Evolutionary conservation across 2,797 vertebrate species (phyloP), one percentile per base, ranked within the genome.

Genomic region (Protonibea diacanthus): DNA sequence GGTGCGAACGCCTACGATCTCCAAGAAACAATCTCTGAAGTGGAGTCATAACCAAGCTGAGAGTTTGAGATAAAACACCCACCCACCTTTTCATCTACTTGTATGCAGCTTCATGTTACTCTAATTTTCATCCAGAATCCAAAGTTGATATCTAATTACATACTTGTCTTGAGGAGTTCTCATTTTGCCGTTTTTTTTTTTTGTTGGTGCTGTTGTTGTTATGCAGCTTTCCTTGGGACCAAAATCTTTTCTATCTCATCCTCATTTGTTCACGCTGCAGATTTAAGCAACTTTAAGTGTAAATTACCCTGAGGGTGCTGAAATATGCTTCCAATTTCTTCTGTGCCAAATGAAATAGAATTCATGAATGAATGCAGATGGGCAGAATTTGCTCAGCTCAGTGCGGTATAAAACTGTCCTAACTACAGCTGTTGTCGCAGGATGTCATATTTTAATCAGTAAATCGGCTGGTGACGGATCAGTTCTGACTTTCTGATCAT

Each of bases 1-100:
- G 53, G 72, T 81, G 74, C 80, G 73, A 88, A 88, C 67, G 47
- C 77, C 79, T 74, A 83, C 89, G 71, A 74, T 66, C 69, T 84
- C 52, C 27, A 53, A 82, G 67, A 73, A 86, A 86, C 75, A 62
- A 74, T 81, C 62, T 77, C 66, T 48, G 21, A 68, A 71, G 79
- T 71, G 23, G 65, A 81, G 66, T 82, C 56, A 47, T 73, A 85
- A 84, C 67, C 44, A 72, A 76, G 69, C 72, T 57, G 64, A 73
- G 42, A 76, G 66, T 70, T 56, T 74, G 49, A 64, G 48, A 72
- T 79, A 64, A 87, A 88, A 80, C 63, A 63, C 71, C 86, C 74
- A 61, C 73, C 71, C 71, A 72, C 78, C 25, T 75, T 68, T 82
- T 78, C 17, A 82, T 83, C 51, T 21, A 18, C 48, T 80, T 73